Percentiles rank a stretch among this genome's conserved stretches.
Evolutionary conservation across 2,888 invertebrate species (phyloP).

Genomic region (Podabrus alpinus): DNA sequence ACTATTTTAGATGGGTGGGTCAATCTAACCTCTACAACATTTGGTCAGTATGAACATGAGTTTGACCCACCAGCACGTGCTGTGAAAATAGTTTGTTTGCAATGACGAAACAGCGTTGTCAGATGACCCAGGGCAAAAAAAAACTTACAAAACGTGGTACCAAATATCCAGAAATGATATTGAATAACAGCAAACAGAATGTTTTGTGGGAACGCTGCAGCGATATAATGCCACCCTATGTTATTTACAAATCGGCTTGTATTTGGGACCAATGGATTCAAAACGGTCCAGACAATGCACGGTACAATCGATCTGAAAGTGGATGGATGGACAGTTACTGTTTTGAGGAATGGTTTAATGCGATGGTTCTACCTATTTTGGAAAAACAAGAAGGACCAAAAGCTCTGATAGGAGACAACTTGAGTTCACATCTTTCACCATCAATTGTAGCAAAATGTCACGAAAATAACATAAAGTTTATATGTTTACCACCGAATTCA

Average conservation of each 20-base stretch:
- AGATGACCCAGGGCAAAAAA: neutral
- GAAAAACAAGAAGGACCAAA: no score
- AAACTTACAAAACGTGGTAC: neutral
- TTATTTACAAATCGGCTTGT: neutral
- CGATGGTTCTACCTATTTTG: no score
- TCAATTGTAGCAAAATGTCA: no score
- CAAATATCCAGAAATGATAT: neutral
- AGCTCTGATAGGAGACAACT: no score
- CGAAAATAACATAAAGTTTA: no score
- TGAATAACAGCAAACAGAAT: neutral
- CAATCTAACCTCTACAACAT: neutral
- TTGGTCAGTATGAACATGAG: neutral
- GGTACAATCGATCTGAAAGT: constrained; percentile 18
- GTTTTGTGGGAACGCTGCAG: neutral
- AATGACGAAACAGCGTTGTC: neutral
- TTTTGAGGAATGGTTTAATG: no score
- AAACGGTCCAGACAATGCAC: neutral
- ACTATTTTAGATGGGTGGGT: neutral
- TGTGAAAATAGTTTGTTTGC: no score
- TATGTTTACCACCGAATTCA: no score
- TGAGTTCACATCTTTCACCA: no score
- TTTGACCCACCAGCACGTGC: neutral
- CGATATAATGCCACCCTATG: neutral
- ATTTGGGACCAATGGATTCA: neutral
- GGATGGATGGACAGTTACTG: no score